A percentile compares a stretch with the other conserved stretches of the same genome.
Evolutionary conservation across 2,113 vertebrate genomes (phyloP).

Genomic region (Pseudonaja textilis): DNA sequence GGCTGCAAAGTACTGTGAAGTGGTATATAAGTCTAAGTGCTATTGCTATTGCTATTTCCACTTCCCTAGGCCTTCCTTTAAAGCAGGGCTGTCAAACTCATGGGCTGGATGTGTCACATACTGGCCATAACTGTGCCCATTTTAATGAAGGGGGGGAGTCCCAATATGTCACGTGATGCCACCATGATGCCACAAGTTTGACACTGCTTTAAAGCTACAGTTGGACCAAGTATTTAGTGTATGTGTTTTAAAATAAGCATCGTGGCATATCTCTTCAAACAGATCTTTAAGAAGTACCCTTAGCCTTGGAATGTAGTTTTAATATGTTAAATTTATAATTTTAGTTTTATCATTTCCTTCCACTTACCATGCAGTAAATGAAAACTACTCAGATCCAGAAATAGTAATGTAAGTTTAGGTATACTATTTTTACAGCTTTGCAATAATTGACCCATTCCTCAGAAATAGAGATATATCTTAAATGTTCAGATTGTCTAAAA

Average conservation of each 20-base stretch:
- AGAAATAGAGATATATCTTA: background rate
- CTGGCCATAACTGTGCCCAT: no score
- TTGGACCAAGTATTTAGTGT: background rate
- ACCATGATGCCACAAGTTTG: no score
- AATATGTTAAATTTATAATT: background rate
- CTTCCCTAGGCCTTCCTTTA: background rate
- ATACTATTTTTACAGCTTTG: background rate
- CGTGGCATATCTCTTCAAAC: background rate
- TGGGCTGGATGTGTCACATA: no score
- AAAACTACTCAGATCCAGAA: background rate
- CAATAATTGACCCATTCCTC: background rate
- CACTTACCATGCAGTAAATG: background rate
- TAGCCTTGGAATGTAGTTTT: background rate
- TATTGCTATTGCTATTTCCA: background rate
- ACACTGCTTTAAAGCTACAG: background rate
- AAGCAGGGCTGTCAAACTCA: no score
- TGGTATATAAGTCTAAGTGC: no score
- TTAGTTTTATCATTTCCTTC: background rate
- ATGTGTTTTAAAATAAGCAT: background rate
- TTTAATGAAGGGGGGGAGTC: no score
- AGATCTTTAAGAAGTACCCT: background rate
- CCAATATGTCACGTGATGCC: no score
- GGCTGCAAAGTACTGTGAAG: no score
- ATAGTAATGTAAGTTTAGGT: background rate
- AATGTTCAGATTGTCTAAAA: background rate